Evolutionary conservation across 2,888 invertebrate genomes (phyloP).

Genomic region (Tiliacea aurago): DNA sequence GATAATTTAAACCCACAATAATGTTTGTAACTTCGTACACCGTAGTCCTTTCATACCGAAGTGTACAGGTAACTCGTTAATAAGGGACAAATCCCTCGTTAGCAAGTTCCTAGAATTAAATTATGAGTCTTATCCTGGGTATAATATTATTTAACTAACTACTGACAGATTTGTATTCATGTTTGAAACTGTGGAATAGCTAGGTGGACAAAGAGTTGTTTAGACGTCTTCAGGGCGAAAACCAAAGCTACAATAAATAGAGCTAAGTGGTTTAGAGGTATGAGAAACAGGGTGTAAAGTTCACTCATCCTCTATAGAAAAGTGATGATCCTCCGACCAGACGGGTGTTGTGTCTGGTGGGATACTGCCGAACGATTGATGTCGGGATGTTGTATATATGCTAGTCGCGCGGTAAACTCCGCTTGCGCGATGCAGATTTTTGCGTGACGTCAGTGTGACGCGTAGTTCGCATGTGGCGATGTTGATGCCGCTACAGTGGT

Average conservation of each 20-base stretch:
- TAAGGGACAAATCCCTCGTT: slow-evolving; percentile 28
- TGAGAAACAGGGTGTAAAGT: no score
- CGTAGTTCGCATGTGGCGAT: no score
- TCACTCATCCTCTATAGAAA: no score
- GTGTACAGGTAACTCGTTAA: slow-evolving; percentile 25
- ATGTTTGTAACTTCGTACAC: slow-evolving; percentile 8
- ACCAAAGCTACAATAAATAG: background rate
- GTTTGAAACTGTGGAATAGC: slow-evolving; percentile 7
- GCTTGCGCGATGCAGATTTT: no score
- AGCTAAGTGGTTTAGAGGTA: no score
- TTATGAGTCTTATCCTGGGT: slow-evolving; percentile 17
- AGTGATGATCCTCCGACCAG: no score
- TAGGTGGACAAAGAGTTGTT: background rate
- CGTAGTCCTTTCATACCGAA: background rate
- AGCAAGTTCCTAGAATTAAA: slow-evolving; percentile 23
- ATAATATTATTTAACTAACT: slow-evolving; percentile 13
- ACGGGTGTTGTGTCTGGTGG: no score
- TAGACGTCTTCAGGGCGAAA: background rate
- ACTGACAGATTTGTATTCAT: background rate
- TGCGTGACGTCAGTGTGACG: no score
- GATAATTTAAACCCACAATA: background rate
- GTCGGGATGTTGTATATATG: no score
- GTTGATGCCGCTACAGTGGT: no score
- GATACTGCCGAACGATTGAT: no score
- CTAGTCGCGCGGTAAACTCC: no score